Conservation (phyloP, 2,113 vertebrate species). For the Chiloscyllium plagiosum region DNA sequence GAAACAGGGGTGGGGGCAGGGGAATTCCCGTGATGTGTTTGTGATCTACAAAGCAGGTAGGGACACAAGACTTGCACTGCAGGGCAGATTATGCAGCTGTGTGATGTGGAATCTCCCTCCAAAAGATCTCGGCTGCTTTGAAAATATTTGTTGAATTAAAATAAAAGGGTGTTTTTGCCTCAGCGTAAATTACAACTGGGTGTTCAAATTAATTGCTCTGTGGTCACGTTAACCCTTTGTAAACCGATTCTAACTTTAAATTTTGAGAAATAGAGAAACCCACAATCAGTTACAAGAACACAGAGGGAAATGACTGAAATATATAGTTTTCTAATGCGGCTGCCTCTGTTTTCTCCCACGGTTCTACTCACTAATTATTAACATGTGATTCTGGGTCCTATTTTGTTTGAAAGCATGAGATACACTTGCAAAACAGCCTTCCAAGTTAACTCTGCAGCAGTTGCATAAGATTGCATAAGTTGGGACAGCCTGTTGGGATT, state of each 20-base stretch:
- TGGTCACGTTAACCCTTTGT: conserved; percentile 2
- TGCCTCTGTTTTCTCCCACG: not conserved
- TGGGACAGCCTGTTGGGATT: not conserved
- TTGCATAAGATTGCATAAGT: not conserved
- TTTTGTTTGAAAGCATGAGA: not conserved
- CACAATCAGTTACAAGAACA: not conserved
- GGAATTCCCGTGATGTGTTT: not conserved
- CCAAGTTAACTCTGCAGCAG: not conserved
- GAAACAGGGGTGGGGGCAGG: no score
- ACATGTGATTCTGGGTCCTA: not conserved
- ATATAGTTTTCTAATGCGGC: not conserved
- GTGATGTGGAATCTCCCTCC: conserved; percentile 74
- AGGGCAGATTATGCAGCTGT: conserved; percentile 64
- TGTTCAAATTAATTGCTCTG: conserved; percentile 28
- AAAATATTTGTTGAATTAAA: conserved; percentile 44
- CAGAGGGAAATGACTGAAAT: not conserved
- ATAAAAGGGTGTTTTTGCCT: conserved; percentile 17
- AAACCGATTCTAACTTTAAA: not conserved
- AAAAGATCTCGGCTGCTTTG: conserved; percentile 60
- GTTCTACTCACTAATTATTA: not conserved
- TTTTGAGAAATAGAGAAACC: not conserved
- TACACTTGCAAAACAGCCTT: not conserved
- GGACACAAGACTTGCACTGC: conserved; percentile 47
- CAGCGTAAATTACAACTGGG: conserved; percentile 1
- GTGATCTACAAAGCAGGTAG: not conserved